Evolutionary conservation across 2,888 invertebrate species (phyloP), one percentile per base, ranked within the genome.

Genomic region (Drosophila borborema): DNA sequence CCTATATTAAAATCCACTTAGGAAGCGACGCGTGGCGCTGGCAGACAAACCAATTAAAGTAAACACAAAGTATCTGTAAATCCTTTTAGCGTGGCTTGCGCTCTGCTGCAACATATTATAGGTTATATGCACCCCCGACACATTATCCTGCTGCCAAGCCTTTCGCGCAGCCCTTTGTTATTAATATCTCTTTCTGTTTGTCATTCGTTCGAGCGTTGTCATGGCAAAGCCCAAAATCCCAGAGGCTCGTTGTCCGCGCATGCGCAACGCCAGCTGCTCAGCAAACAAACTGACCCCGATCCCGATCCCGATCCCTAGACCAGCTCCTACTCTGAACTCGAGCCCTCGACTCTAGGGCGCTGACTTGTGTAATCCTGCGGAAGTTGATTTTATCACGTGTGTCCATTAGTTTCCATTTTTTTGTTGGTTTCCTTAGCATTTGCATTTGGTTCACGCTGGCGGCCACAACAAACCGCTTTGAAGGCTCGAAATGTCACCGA

Each of bases 311-410:
- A 20, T 14, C 18, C 34, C 58, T 46, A 56, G 46, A 40, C 54
- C 60, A 40, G 49, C 46, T 58, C 55, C 54, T 31, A 49, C 43
- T 55, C 43, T 20, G 49, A 54, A 16, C 60, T 53, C 51, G 36
- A 61, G n/a, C 46, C 40, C 28, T 28, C 61, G 34, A 64, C 59
- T 23, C 28, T 34, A 64, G 77, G 71, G 66, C 63, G 63, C 66
- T 70, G 72, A 73, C 67, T 75, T 65, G 74, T 81, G 78, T 87
- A 90, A 87, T 81, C 86, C 87, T 82, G 78, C 83, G 90, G 86
- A 89, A 88, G 89, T 88, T 66, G 86, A 74, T 77, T 72, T 68
- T 81, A 86, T 86, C 86, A 87, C 89, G 86, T 71, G 74, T 81
- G 56, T 78, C 83, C 85, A 89, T 87, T 86, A 80, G 88, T 74